phyloP scores from a whole-genome alignment of 2,113 vertebrate genomes.

The Megalops atlanticus region DNA sequence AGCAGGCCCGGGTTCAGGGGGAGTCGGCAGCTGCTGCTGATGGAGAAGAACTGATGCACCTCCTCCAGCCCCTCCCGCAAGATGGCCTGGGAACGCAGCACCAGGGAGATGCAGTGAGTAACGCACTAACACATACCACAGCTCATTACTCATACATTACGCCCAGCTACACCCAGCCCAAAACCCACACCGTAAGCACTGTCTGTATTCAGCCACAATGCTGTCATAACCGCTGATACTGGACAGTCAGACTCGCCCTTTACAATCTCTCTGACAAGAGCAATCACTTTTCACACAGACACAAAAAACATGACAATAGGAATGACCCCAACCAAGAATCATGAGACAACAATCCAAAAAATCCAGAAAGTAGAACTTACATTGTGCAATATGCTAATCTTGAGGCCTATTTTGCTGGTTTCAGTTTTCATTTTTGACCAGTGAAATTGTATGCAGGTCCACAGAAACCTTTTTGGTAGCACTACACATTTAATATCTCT shows the following conservation, averaged over 20 bases:
- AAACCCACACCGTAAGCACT: neutral
- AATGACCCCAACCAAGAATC: neutral
- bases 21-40: constrained; percentile 85
- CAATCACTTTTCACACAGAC: neutral
- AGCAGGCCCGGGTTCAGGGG: constrained; percentile 90
- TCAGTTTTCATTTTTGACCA: neutral
- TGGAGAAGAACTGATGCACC: constrained; percentile 83
- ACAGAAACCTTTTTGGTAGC: neutral
- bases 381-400: neutral
- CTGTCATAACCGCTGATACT: neutral
- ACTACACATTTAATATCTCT: neutral
- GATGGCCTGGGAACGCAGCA: constrained; percentile 63
- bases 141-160: neutral
- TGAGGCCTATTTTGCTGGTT: neutral
- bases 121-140: neutral
- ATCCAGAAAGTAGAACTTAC: neutral
- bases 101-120: neutral
- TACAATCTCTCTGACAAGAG: neutral
- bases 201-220: neutral
- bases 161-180: neutral
- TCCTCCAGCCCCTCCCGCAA: constrained; percentile 83
- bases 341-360: neutral
- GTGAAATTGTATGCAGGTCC: neutral
- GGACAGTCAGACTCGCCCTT: too few relatives aligned
- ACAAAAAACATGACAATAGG: neutral